Base-by-base conservation (phyloP, 1,140 invertebrate species). In the Conus ventricosus region DNA sequence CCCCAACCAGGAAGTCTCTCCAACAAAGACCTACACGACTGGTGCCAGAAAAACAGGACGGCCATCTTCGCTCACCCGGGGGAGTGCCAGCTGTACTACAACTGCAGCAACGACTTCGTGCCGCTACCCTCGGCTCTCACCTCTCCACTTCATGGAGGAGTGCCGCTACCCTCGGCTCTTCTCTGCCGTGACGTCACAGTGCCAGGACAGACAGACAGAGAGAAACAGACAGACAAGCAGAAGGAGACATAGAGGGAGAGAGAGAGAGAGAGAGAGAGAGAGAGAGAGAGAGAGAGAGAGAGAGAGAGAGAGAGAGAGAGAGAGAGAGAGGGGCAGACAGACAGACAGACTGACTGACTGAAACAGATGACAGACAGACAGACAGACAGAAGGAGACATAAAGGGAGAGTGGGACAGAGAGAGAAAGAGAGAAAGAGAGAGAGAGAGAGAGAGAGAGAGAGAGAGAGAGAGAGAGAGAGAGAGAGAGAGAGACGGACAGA, bases 41-140 rank as follows among this genome's bases (percentile, higher is more conserved):
- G 67, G 20, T 71, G 67, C 67, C 67, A 71, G 67, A 23, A 13
- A 6, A 71, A n/a, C 67, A 71, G 67, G 11, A 71, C 67, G 17
- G 67, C 15, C 6, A 20, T 23, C 17, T 71, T 71, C 20, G 67
- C 67, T 20, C 67, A 71, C 67, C 67, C 67, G 11, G 23, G 67
- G 15, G 11, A 71, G 67, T 71, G 67, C 67, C 67, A 71, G 67
- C 67, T 71, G 67, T 71, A 71, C 67, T 71, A 71, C 67, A 71
- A 71, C 67, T 71, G 67, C 67, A 71, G 67, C 67, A 71, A 71
- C 20, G 23, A n/a, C 67, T 3, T 20, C 13, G 0, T 23, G 67
- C 60, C 60, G 11, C 0, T 71, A 71, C 67, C 67, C 67, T 20
- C 11, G 67, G 67, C 23, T 60, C 57, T 15, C 67, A 20, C 11